phyloP scores from a whole-genome alignment of 2,113 vertebrate genomes.

The Pithys albifrons region DNA sequence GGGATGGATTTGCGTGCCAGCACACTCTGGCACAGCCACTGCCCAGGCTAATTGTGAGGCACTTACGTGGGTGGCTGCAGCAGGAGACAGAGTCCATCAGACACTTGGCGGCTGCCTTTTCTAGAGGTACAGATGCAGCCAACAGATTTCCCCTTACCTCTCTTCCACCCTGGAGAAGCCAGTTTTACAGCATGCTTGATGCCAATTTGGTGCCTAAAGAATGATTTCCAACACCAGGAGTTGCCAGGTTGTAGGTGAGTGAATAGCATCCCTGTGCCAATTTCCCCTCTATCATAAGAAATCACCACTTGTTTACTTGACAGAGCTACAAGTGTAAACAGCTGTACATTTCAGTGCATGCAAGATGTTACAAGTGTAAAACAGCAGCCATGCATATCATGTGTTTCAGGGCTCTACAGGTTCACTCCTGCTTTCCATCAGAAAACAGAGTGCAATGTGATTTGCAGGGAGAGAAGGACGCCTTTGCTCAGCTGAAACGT shows the following conservation, averaged over 20 bases:
- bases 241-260: constrained; percentile 37
- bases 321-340: constrained; percentile 67
- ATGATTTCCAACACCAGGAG: constrained; percentile 47
- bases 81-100: not conserved
- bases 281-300: constrained; percentile 51
- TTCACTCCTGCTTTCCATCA: not conserved
- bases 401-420: constrained; percentile 35
- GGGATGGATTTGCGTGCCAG: rapidly evolving
- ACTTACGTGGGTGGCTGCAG: not conserved
- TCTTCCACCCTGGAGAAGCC: not conserved
- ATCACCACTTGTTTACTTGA: constrained; percentile 64
- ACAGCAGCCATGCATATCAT: constrained; percentile 46
- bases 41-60: not conserved
- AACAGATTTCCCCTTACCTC: not conserved
- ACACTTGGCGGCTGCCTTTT: not conserved
- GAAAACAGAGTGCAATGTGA: not conserved
- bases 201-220: constrained; percentile 14
- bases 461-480: not conserved
- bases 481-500: not conserved
- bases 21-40: not conserved
- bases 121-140: not conserved
- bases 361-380: constrained; percentile 66
- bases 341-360: constrained; percentile 48
- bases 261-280: constrained; percentile 7
- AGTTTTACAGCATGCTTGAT: not conserved